Evolutionary conservation across 2,888 invertebrate species (phyloP).

Genomic region (Carpatolechia fugitivella): DNA sequence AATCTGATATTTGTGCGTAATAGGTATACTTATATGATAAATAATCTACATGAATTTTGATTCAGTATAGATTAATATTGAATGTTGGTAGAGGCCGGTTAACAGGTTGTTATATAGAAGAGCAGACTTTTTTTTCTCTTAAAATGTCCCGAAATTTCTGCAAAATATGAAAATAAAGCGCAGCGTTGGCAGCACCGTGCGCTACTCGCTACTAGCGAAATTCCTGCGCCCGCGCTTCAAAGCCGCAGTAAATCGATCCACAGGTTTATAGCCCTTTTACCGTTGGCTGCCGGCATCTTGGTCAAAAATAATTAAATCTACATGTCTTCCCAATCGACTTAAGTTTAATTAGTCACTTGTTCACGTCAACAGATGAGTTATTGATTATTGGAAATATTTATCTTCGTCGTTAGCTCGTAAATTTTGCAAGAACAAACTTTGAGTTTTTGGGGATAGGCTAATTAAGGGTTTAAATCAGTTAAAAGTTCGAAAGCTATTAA

Average conservation of each 20-base stretch:
- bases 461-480: conserved; percentile 18
- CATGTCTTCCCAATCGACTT: conserved; percentile 42
- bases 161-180: no score
- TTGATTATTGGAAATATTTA: conserved; percentile 47
- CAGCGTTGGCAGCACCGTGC: neutral
- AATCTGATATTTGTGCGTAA: no score
- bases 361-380: conserved; percentile 53
- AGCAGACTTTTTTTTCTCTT: no score
- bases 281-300: conserved; percentile 33
- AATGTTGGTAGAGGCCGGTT: no score
- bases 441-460: conserved; percentile 31
- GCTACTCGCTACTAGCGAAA: conserved; percentile 2
- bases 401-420: conserved; percentile 20
- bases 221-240: conserved; percentile 23
- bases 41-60: no score
- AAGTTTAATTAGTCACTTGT: conserved; percentile 60
- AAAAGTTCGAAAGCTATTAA: neutral
- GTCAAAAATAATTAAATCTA: conserved; percentile 55
- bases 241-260: conserved; percentile 41
- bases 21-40: no score
- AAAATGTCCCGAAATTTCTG: no score
- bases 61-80: no score
- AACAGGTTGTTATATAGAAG: no score
- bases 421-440: conserved; percentile 31
- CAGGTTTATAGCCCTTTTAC: conserved; percentile 43